A percentile compares a stretch with the other conserved stretches of the same genome.
Conservation (phyloP, 2,888 invertebrate genomes). For the Vesta saturnalis region DNA sequence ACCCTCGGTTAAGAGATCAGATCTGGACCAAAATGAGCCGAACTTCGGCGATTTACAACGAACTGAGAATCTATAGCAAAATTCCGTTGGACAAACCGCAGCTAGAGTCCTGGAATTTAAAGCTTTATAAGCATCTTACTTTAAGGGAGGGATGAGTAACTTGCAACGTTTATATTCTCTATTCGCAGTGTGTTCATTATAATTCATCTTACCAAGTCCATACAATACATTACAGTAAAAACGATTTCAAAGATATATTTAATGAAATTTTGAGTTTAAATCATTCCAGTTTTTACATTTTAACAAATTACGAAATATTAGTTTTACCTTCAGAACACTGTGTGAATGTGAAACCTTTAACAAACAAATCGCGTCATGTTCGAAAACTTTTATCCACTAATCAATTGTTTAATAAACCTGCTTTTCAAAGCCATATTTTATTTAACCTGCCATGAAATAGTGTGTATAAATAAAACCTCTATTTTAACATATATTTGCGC, state of each 20-base stretch:
- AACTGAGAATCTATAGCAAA: constrained; percentile 27
- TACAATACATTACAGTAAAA: constrained; percentile 14
- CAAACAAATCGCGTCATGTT: background rate
- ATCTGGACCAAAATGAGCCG: constrained; percentile 34
- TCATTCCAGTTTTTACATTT: no score
- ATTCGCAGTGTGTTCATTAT: constrained; percentile 10
- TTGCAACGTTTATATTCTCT: constrained; percentile 11
- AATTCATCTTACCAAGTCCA: constrained; percentile 6
- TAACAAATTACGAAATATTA: no score
- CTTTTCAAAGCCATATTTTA: background rate
- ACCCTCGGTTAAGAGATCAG: constrained; percentile 32
- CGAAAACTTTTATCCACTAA: no score
- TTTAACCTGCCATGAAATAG: background rate
- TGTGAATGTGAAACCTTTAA: background rate
- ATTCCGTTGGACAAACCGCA: constrained; percentile 25
- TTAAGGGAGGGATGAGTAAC: constrained; percentile 9
- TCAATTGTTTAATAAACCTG: no score
- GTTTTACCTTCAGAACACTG: background rate
- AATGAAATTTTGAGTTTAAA: background rate
- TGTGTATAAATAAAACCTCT: background rate
- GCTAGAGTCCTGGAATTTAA: constrained; percentile 20
- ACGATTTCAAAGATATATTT: background rate
- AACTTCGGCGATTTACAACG: constrained; percentile 30
- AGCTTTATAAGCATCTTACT: constrained; percentile 16
- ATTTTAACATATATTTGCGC: background rate